Evolutionary conservation across 23 tunicate genomes (phyloP).

Genomic region (Diplosoma virens): DNA sequence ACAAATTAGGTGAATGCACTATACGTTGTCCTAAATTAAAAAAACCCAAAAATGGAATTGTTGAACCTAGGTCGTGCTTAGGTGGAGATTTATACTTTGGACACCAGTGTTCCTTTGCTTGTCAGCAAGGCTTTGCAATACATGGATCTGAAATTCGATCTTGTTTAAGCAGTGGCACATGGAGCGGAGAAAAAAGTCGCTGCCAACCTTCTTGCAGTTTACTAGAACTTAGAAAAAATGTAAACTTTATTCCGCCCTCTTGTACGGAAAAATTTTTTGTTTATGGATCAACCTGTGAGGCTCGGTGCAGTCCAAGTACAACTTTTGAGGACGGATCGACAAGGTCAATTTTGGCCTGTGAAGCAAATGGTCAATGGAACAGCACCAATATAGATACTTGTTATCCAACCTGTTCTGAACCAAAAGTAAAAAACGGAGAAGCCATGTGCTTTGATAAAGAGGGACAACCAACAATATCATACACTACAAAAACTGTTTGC

Average conservation of each 20-base stretch:
- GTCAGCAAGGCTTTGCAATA: slow-evolving; percentile 30
- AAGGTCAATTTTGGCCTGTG: not conserved
- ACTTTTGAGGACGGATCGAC: not conserved
- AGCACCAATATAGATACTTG: slow-evolving; percentile 5
- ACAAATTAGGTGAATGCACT: slow-evolving; percentile 49
- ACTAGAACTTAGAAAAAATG: not conserved
- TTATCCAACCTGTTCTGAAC: slow-evolving; percentile 10
- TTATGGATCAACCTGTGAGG: slow-evolving; percentile 6
- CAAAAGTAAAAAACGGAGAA: slow-evolving; percentile 17
- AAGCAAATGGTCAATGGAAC: slow-evolving; percentile 41
- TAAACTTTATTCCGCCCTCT: slow-evolving; percentile 1
- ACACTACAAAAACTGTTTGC: slow-evolving; percentile 9
- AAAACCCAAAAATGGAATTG: slow-evolving; percentile 29
- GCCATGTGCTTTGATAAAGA: not conserved
- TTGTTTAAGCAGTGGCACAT: slow-evolving; percentile 30
- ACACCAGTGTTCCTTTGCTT: slow-evolving; percentile 34
- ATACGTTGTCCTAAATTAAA: slow-evolving; percentile 38
- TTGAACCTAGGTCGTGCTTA: slow-evolving; percentile 40
- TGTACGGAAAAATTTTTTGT: slow-evolving; percentile 10
- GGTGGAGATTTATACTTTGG: slow-evolving; percentile 47
- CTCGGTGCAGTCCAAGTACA: slow-evolving; percentile 27
- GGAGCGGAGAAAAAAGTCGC: slow-evolving; percentile 28
- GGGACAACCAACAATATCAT: not conserved
- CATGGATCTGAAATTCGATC: slow-evolving; percentile 28
- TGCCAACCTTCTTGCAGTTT: slow-evolving; percentile 32